Conservation (phyloP, 1,140 invertebrate genomes). For the Gryllus bimaculatus region DNA sequence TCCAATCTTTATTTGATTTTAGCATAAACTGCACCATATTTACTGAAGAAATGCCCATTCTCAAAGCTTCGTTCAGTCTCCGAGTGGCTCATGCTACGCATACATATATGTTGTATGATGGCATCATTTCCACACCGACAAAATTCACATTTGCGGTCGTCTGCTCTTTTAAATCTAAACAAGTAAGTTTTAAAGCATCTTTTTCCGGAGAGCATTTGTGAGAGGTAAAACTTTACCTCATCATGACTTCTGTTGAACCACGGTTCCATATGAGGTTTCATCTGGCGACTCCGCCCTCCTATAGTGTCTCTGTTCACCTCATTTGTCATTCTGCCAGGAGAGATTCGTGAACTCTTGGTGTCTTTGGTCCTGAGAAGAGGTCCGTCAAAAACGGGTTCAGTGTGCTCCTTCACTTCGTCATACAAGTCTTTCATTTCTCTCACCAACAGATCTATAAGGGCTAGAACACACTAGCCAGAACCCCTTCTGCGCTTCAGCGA, state of each 20-base stretch:
- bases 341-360: background rate
- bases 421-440: background rate
- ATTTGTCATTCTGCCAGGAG: background rate
- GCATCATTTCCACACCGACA: background rate
- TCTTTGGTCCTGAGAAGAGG: background rate
- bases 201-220: slow-evolving; percentile 30
- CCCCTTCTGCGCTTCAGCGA: background rate
- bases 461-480: background rate
- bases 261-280: background rate
- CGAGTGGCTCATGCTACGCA: background rate
- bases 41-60: background rate
- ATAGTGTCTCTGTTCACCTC: background rate
- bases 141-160: background rate
- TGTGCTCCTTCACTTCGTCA: background rate
- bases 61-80: background rate
- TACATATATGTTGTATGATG: background rate
- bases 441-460: background rate
- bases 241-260: slow-evolving; percentile 24
- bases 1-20: background rate
- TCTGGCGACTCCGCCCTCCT: background rate
- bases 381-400: background rate
- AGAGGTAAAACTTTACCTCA: slow-evolving; percentile 25
- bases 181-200: slow-evolving; percentile 30
- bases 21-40: background rate
- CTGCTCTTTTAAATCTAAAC: slow-evolving; percentile 21